Evolutionary conservation across 1,140 invertebrate species (phyloP), one percentile per base, ranked within the genome.

Genomic region (Schlechtendalia chinensis): DNA sequence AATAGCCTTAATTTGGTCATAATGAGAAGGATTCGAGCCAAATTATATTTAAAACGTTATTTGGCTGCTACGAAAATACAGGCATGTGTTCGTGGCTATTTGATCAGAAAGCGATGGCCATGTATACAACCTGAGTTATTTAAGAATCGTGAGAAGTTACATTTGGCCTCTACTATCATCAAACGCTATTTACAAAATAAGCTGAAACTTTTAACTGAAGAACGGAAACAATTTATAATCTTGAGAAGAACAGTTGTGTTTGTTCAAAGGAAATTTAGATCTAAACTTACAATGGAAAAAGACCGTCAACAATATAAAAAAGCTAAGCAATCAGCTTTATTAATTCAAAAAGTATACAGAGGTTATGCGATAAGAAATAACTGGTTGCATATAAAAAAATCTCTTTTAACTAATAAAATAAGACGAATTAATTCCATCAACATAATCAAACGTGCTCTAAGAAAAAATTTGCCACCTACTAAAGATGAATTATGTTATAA

Each of bases 261-360:
- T 22, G 83, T 88, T 63, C 87, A 89, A 86, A 83, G 85, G 82
- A 85, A 85, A 79, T 89, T 85, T 81, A 85, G 84, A 82, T 83
- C 84, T 6, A 83, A 84, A 75, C 47, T 53, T 24, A 12, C 29
- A 79, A 83, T 71, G 81, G 58, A 81, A 29, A 39, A 61, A 16
- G 75, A 81, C n/a, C 50, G 53, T 32, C 82, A 82, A 81, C 74
- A 80, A 50, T 69, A 82, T 81, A 59, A 83, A 79, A 81, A 47
- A 45, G 10, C 45, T 24, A 81, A 77, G 39, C 6, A 81, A 12
- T 75, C 81, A 19, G 24, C 24, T 29, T 54, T 72, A 29, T 19
- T 72, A 0, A 54, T 72, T 72, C 69, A 72, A 72, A 72, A 54
- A 72, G 8, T 54, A 11, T 72, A 54, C 12, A 22, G 69, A 2